Percentiles rank a stretch among this genome's conserved stretches.
Conservation (phyloP, 2,113 vertebrate species). For the Petaurus breviceps region DNA sequence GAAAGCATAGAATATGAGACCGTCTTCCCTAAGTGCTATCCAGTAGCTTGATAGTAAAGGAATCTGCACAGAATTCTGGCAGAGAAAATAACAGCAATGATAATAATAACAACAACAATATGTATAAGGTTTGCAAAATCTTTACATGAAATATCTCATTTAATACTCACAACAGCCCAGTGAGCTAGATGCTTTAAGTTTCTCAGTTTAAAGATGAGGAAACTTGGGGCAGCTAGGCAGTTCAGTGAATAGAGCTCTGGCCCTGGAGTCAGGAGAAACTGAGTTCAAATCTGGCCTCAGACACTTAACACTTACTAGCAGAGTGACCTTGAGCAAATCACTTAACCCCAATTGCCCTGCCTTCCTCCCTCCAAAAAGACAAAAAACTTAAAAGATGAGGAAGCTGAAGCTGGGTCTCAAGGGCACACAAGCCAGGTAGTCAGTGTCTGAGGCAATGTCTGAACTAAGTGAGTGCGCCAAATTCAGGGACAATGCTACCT, state of each 20-base stretch:
- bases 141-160: not conserved
- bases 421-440: not conserved
- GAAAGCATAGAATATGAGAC: not conserved
- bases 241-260: no score
- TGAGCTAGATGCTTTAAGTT: not conserved
- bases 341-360: no score
- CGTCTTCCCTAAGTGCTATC: not conserved
- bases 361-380: no score
- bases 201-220: not conserved
- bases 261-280: no score
- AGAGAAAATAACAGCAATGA: not conserved
- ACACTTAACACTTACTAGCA: no score
- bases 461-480: not conserved
- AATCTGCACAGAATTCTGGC: not conserved
- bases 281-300: no score
- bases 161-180: not conserved
- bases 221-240: not conserved
- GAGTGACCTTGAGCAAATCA: no score
- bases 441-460: not conserved
- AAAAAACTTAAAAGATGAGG: not conserved
- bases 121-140: not conserved
- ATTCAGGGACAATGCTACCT: no score
- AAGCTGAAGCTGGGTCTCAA: not conserved
- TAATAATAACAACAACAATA: not conserved
- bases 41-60: not conserved